Percentiles rank a stretch among this genome's conserved stretches.
Evolutionary conservation across 1,140 invertebrate genomes (phyloP).

Genomic region (Cardiocondyla obscurior): DNA sequence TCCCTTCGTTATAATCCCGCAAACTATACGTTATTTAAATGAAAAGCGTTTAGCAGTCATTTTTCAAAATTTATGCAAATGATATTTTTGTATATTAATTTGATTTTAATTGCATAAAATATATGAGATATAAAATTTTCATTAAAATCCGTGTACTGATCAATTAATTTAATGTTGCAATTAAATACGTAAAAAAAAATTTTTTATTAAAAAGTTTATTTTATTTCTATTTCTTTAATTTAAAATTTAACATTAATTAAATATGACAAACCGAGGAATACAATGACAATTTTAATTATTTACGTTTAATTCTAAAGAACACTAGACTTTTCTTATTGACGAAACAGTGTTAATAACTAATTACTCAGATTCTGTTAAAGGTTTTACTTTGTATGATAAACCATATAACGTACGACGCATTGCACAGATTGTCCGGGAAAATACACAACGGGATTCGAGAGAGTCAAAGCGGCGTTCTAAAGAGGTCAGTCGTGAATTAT

Average conservation of each 20-base stretch:
- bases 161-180: neutral
- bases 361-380: neutral
- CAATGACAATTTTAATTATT: neutral
- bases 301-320: neutral
- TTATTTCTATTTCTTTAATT: too few relatives aligned
- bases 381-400: too few relatives aligned
- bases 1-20: neutral
- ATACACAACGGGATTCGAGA: neutral
- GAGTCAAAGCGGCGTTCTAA: conserved; percentile 27
- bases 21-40: neutral
- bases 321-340: neutral
- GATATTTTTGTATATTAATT: neutral
- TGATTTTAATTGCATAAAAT: neutral
- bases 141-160: neutral
- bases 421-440: neutral
- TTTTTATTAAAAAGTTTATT: too few relatives aligned
- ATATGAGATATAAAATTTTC: neutral
- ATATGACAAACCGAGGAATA: neutral
- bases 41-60: neutral
- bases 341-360: neutral
- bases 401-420: neutral
- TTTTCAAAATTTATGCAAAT: neutral
- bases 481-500: conserved; percentile 39
- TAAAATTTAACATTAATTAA: too few relatives aligned
- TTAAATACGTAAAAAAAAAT: too few relatives aligned